Conservation (phyloP, 1,140 invertebrate genomes). For the Oncopodura yosiiana region DNA sequence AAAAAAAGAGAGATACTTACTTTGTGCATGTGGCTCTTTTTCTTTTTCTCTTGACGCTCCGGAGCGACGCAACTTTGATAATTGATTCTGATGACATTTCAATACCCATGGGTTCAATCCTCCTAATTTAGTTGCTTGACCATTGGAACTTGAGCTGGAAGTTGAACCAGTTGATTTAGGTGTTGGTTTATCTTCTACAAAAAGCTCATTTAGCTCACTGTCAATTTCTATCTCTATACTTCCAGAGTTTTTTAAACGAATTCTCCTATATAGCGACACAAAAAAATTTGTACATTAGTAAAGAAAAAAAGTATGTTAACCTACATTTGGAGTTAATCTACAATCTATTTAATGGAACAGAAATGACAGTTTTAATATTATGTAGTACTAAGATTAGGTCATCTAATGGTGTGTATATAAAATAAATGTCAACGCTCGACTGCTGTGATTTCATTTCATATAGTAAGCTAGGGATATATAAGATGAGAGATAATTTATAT, state of each 20-base stretch:
- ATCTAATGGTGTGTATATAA: too few relatives aligned
- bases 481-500: too few relatives aligned
- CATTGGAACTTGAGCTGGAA: not conserved
- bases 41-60: conserved; percentile 19
- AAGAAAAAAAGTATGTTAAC: too few relatives aligned
- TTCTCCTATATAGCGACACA: conserved; percentile 34
- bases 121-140: not conserved
- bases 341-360: not conserved
- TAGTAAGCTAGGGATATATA: too few relatives aligned
- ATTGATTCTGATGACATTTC: conserved; percentile 46
- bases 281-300: too few relatives aligned
- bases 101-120: conserved; percentile 46
- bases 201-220: conserved; percentile 38
- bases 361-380: too few relatives aligned
- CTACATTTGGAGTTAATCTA: not conserved
- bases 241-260: conserved; percentile 40
- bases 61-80: conserved; percentile 26
- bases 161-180: too few relatives aligned
- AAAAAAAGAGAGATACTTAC: conserved; percentile 7
- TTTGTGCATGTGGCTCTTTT: conserved; percentile 22
- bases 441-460: too few relatives aligned
- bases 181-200: conserved; percentile 37
- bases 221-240: conserved; percentile 43
- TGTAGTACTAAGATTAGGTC: too few relatives aligned
- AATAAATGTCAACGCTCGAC: too few relatives aligned